A percentile compares a stretch with the other conserved stretches of the same genome.
These are phyloP conservation scores for Myathropa florea DNA, from an alignment of 2,888 invertebrate genomes.

Conservation along the genomic window DNA sequence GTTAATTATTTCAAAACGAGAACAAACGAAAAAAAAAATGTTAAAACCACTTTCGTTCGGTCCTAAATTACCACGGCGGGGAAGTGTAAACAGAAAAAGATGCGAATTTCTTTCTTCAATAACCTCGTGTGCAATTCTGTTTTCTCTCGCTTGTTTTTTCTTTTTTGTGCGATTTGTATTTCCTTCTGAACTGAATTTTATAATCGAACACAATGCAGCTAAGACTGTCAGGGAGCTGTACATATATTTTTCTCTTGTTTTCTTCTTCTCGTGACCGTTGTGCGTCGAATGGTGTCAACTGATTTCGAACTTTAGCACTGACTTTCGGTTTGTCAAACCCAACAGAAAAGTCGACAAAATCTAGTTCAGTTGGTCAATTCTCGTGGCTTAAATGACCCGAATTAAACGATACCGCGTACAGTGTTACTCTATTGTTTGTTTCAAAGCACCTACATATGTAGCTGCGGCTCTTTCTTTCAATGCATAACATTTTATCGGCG, in stretches of 20 bases:
- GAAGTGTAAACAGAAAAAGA: not conserved
- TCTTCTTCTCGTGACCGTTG: not conserved
- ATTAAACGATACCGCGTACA: not conserved
- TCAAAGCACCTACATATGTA: too few species aligned
- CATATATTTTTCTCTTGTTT: not conserved
- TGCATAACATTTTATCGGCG: too few species aligned
- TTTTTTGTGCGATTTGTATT: not conserved
- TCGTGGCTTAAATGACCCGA: not conserved
- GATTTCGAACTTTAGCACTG: constrained; percentile 29
- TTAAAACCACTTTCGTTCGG: constrained; percentile 41
- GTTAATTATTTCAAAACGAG: constrained; percentile 11
- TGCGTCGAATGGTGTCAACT: constrained; percentile 23
- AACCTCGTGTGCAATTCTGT: not conserved
- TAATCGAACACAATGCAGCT: not conserved
- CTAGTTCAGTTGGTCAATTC: constrained; percentile 3
- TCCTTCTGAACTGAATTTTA: not conserved
- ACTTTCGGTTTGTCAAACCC: not conserved
- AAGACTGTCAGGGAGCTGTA: not conserved
- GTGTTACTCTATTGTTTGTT: not conserved
- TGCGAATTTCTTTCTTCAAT: not conserved
- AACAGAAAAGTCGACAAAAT: not conserved
- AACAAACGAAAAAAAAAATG: not conserved
- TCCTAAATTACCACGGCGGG: constrained; percentile 18
- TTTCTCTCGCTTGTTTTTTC: not conserved
- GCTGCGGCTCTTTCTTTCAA: too few species aligned